A percentile compares a stretch with the other conserved stretches of the same genome.
These are phyloP conservation scores for Trimorus sp. DNA, from an alignment of 2,888 invertebrate genomes.

Conservation along the genomic window DNA sequence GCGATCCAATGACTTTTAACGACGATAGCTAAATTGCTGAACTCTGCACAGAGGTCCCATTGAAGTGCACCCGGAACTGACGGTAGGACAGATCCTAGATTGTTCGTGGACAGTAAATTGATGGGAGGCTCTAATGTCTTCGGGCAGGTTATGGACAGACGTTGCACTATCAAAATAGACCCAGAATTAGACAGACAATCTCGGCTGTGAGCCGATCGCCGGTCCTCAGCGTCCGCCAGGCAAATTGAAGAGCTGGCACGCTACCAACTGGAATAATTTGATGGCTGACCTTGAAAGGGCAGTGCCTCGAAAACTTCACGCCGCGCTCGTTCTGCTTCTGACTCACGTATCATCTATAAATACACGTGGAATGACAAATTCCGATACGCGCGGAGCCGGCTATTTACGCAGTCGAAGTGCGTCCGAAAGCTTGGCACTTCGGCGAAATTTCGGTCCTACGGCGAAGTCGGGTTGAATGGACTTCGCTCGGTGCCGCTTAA, in stretches of 20 bases:
- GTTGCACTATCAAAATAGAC: conserved; percentile 5
- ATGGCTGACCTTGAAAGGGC: conserved; percentile 66
- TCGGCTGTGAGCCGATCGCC: conserved; percentile 12
- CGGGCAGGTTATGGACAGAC: conserved; percentile 32
- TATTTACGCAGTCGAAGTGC: conserved; percentile 56
- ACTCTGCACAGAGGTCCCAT: too few species aligned
- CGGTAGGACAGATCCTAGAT: too few species aligned
- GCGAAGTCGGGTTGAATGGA: conserved; percentile 47
- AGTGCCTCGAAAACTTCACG: conserved; percentile 62
- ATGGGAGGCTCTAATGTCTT: background rate
- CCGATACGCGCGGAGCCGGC: conserved; percentile 46
- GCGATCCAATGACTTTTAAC: too few species aligned
- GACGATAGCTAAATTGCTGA: too few species aligned
- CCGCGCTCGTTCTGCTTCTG: conserved; percentile 53
- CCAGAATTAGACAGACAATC: conserved; percentile 28
- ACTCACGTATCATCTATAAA: conserved; percentile 65
- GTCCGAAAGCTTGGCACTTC: conserved; percentile 42
- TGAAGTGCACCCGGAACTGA: too few species aligned
- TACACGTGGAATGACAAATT: conserved; percentile 61
- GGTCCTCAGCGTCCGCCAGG: conserved; percentile 18
- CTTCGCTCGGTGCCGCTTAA: conserved; percentile 34
- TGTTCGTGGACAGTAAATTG: too few species aligned
- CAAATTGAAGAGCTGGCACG: conserved; percentile 48
- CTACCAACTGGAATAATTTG: conserved; percentile 64
- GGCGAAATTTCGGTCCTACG: conserved; percentile 46